Evolutionary conservation across 2,113 vertebrate genomes (phyloP).

Genomic region (Nothocercus julius): DNA sequence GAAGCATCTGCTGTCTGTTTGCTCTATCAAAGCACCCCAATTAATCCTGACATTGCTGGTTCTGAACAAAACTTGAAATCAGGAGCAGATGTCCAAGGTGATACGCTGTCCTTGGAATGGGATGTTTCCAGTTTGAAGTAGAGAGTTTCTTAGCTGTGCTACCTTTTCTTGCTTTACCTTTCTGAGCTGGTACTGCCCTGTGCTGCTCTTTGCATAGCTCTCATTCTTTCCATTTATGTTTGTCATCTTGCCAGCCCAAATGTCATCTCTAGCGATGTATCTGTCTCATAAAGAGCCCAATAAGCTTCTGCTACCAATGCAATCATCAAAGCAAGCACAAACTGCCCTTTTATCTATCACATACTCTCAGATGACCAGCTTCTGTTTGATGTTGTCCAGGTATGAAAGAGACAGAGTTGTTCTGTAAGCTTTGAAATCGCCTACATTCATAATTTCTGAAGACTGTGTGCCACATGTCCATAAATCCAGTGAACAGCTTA

Average conservation of each 20-base stretch:
- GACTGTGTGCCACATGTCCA: background rate
- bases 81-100: background rate
- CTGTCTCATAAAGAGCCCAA: background rate
- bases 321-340: background rate
- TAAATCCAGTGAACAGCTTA: background rate
- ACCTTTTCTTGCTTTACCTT: background rate
- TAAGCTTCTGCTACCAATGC: background rate
- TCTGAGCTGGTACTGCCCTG: background rate
- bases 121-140: background rate
- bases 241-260: background rate
- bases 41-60: background rate
- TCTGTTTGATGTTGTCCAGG: background rate
- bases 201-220: background rate
- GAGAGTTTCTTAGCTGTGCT: background rate
- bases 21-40: background rate
- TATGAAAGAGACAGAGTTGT: background rate
- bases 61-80: background rate
- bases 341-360: background rate
- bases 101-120: background rate
- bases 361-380: constrained; percentile 7
- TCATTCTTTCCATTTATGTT: background rate
- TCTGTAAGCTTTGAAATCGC: background rate
- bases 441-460: background rate
- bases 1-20: background rate
- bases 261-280: background rate